Base-by-base conservation (phyloP, 1,140 invertebrate genomes). In the Leptinotarsa defecta region DNA sequence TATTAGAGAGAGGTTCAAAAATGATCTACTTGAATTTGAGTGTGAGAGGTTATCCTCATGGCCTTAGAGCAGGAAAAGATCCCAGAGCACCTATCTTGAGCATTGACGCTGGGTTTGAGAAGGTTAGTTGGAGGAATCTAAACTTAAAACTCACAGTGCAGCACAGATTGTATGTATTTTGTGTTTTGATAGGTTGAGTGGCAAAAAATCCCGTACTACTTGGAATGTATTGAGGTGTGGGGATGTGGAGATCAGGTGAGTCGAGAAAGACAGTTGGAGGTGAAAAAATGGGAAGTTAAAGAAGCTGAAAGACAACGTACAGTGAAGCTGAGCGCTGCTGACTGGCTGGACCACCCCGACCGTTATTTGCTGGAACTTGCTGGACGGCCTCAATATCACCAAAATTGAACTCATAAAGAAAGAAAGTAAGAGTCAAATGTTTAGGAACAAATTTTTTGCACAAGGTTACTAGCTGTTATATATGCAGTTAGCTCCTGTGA, bases 281-380 rank as follows among this genome's bases (percentile, higher is more conserved):
- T 96, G 74, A 96, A 96, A 85, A 94, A 95, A 79, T 97, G 95
- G 94, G 94, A 96, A 84, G 91, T 94, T 1, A 93, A 93, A 82
- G 93, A 96, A 86, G 93, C 92, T 1, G 95, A 97, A 86, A 90
- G 92, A 77, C 92, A 95, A 77, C 86, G 92, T 65, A 88, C 89
- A 22, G 93, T 96, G 4, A 96, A 96, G 85, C 85, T 96, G 68
- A 95, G 92, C 62, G 90, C 93, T 0, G 89, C 91, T 20, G 95
- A 96, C 84, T 97, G 95, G 95, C 88, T 95, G 77, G 95, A 97
- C 84, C 95, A 97, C 89, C 95, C 96, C 3, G 95, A 98, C 88
- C 90, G 95, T 48, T 92, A 93, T 85, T 88, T 97, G 48, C 87
- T 97, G 68, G 94, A 96, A 85, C 86, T 97, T 79, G 95, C 93